Percentiles rank a stretch among this genome's conserved stretches.
phyloP scores from a whole-genome alignment of 2,797 vertebrate species.

The Antennarius maculatus region DNA sequence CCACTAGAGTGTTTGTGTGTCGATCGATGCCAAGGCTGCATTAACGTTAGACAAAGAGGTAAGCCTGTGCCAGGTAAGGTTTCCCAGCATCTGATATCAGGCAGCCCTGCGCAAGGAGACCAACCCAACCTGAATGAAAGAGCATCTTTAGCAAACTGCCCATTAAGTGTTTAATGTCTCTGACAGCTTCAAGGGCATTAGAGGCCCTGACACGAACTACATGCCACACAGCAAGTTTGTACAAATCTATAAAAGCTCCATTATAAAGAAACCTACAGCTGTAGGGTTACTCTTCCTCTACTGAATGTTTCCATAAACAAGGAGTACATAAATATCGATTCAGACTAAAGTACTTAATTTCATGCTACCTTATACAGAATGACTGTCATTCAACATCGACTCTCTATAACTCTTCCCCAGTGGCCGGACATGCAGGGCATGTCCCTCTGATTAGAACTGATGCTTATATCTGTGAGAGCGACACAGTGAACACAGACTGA shows the following conservation, averaged over 20 bases:
- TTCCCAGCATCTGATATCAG: slow-evolving; percentile 35
- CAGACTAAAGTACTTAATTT: slow-evolving; percentile 16
- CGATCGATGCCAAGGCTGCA: slow-evolving; percentile 35
- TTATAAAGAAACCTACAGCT: slow-evolving; percentile 42
- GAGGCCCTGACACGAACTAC: slow-evolving; percentile 50
- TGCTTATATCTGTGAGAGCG: background rate
- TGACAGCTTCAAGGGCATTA: slow-evolving; percentile 64
- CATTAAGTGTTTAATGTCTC: slow-evolving; percentile 68
- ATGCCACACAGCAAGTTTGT: slow-evolving; percentile 41
- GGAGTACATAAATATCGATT: slow-evolving; percentile 50
- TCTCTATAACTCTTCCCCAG: slow-evolving; percentile 32
- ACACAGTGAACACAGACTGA: slow-evolving; percentile 9
- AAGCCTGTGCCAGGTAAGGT: slow-evolving; percentile 40
- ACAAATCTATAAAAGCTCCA: slow-evolving; percentile 60
- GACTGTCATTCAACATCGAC: slow-evolving; percentile 10
- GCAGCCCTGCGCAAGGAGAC: slow-evolving; percentile 24
- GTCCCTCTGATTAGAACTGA: slow-evolving; percentile 19
- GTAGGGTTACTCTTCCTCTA: slow-evolving; percentile 19
- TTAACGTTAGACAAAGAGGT: slow-evolving; percentile 28
- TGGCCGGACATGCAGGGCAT: slow-evolving; percentile 35
- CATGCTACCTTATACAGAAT: background rate
- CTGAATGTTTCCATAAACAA: slow-evolving; percentile 39
- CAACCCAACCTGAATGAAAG: slow-evolving; percentile 32
- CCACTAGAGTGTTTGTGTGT: slow-evolving; percentile 19
- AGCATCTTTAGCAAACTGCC: slow-evolving; percentile 64